A percentile compares a stretch with the other conserved stretches of the same genome.
Conservation (phyloP, 2,113 vertebrate genomes). For the Microcebus tavaratra region DNA sequence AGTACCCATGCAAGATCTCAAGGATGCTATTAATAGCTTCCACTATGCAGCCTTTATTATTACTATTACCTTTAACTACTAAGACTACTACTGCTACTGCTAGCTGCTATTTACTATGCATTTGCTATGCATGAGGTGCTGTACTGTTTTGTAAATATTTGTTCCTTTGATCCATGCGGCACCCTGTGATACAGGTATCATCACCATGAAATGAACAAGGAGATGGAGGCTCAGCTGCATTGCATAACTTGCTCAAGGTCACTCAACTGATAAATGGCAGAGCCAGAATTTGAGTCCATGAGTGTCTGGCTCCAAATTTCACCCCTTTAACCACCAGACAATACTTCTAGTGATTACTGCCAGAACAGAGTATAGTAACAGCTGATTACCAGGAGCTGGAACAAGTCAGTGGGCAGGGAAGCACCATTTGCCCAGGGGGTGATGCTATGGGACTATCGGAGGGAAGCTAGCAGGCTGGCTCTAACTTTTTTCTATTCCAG, state of each 20-base stretch:
- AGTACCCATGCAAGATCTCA: neutral
- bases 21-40: neutral
- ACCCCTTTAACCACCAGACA: neutral
- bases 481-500: neutral
- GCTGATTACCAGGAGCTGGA: neutral
- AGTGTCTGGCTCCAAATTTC: neutral
- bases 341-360: too few species aligned
- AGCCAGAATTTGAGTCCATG: neutral
- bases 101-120: neutral
- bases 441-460: neutral
- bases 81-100: neutral
- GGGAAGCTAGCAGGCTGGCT: neutral
- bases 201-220: neutral
- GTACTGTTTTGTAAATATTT: neutral
- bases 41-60: neutral
- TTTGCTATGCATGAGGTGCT: neutral
- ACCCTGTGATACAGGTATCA: neutral
- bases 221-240: neutral
- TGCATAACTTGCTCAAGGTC: neutral
- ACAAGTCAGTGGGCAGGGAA: neutral
- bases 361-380: neutral
- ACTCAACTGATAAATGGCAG: neutral
- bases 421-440: neutral
- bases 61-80: neutral
- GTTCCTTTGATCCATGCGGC: neutral